Base-by-base conservation (phyloP, 2,888 invertebrate species). In the Mimumesa dahlbomi region DNA sequence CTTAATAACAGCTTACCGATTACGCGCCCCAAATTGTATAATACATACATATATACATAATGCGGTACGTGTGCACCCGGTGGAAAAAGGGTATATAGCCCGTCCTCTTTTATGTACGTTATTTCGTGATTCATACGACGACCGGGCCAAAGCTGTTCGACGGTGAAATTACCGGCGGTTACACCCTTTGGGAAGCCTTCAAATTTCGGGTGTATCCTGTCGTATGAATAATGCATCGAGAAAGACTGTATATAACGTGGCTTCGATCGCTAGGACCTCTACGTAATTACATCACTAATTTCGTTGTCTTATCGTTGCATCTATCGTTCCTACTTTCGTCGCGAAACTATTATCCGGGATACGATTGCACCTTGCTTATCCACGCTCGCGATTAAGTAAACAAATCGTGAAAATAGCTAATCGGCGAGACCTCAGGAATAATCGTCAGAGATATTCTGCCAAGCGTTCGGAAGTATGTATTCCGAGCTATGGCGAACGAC, bases 121-220 rank as follows among this genome's bases (percentile, higher is more conserved):
- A 63, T 59, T 66, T 57, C 49, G 38, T 52, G 50, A 65, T 53
- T 72, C 48, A 62, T 58, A 25, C 34, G 34, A 22, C 42, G 40
- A 34, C 29, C 52, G 52, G 45, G 69, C 25, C 54, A 31, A 49
- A 45, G 42, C 40, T 57, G 67, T 54, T 62, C 76, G 76, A 67
- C 65, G 65, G 48, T 64, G 61, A 79, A 79, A 78, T 78, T 78
- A 79, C 78, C 54, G 45, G 34, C 73, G 73, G 76, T 70, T 75
- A 79, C 79, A 78, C 73, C 76, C 78, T 78, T 71, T 68, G 78
- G 76, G 79, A 79, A 78, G 76, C 79, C 76, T 66, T 69, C 65
- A 63, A 78, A 78, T 79, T 79, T 73, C 76, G 78, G 79, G 70
- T 62, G 68, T 62, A 70, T 63, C 69, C 66, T 31, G 46, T 18